These are phyloP conservation scores for Mus pahari DNA, from an alignment of 2,113 vertebrate species.

Conservation along the genomic window DNA sequence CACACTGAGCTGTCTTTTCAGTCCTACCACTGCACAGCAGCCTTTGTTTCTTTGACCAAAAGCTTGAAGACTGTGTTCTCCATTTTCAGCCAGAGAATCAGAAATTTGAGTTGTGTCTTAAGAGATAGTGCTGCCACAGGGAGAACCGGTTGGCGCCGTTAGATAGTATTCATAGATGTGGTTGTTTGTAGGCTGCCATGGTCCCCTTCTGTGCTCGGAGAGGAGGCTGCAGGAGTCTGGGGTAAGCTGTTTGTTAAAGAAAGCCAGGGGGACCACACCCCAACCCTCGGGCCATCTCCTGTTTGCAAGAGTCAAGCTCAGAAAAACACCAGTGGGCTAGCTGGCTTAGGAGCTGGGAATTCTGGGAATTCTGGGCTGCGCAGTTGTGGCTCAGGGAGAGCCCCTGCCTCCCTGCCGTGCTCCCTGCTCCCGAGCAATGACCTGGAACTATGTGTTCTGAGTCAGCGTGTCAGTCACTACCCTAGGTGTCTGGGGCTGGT, in stretches of 20 bases:
- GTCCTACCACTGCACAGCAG: rapidly evolving
- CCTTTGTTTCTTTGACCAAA: background rate
- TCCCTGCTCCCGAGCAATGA: rapidly evolving
- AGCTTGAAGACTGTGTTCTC: background rate
- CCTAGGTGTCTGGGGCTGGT: background rate
- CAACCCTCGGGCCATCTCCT: background rate
- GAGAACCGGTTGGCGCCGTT: no score
- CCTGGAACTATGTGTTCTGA: background rate
- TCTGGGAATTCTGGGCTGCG: background rate
- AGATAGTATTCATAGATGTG: rapidly evolving
- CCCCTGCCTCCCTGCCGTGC: rapidly evolving
- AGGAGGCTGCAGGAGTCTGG: background rate
- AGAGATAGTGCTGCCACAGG: rapidly evolving
- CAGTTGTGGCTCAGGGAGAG: background rate
- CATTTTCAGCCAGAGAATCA: background rate
- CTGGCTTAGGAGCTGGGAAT: background rate
- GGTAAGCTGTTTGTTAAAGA: background rate
- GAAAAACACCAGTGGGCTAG: background rate
- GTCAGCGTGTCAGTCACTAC: background rate
- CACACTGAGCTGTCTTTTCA: background rate
- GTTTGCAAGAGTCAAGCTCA: background rate
- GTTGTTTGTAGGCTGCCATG: background rate
- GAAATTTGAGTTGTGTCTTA: background rate
- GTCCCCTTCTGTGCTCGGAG: background rate
- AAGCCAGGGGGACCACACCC: background rate